Conservation (phyloP, 2,888 invertebrate genomes). For the Tanypteryx hageni region DNA sequence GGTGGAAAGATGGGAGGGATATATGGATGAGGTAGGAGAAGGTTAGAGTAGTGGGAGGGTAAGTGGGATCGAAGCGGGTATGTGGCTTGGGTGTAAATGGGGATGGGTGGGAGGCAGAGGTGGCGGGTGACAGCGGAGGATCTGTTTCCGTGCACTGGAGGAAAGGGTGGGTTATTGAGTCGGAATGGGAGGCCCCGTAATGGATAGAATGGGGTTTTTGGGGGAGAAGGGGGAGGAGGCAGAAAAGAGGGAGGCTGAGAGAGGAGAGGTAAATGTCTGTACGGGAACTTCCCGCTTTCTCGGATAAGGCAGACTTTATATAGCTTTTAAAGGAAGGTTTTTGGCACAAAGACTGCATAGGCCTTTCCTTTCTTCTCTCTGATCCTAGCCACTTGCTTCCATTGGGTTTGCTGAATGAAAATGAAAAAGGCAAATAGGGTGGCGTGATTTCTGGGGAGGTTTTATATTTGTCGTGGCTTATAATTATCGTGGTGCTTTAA, state of each 20-base stretch:
- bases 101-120: neutral
- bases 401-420: neutral
- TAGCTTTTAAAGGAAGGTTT: neutral
- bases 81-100: neutral
- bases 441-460: neutral
- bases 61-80: conserved; percentile 3
- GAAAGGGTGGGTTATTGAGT: neutral
- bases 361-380: neutral
- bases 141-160: neutral
- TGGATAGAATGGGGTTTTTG: neutral
- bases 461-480: no score
- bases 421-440: neutral
- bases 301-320: conserved; percentile 23
- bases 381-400: neutral
- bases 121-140: neutral
- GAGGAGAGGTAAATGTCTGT: neutral
- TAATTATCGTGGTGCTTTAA: no score
- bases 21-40: neutral
- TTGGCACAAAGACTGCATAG: neutral
- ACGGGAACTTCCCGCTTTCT: neutral
- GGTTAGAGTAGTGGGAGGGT: neutral
- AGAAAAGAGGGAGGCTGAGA: neutral
- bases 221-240: no score
- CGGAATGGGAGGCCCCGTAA: neutral
- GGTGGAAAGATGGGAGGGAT: neutral